A percentile compares a stretch with the other conserved stretches of the same genome.
Evolutionary conservation across 1,140 invertebrate genomes (phyloP).

Genomic region (Aculops lycopersici): DNA sequence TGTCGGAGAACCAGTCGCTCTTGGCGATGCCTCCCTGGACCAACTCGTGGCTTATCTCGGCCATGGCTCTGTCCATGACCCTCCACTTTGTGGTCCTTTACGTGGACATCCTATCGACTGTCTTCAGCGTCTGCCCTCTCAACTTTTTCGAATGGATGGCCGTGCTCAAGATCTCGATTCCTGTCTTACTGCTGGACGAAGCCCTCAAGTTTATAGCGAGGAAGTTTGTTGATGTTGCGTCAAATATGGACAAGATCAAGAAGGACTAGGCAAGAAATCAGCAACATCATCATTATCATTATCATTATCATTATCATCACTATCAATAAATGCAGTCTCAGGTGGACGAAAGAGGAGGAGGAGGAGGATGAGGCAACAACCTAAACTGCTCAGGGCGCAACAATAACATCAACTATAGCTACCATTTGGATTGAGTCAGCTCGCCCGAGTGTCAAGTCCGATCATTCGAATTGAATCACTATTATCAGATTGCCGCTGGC

Average conservation of each 20-base stretch:
- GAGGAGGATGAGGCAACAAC: too few relatives aligned
- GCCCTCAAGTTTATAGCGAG: conserved; percentile 91
- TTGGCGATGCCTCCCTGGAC: conserved; percentile 91
- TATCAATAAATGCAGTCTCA: too few relatives aligned
- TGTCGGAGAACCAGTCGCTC: conserved; percentile 97
- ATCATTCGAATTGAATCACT: too few relatives aligned
- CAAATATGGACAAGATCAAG: not conserved
- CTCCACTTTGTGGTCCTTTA: conserved; percentile 98
- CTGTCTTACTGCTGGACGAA: conserved; percentile 94
- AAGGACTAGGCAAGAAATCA: too few relatives aligned
- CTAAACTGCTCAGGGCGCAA: too few relatives aligned
- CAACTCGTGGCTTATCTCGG: conserved; percentile 83
- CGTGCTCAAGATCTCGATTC: conserved; percentile 97
- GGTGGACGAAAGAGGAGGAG: too few relatives aligned
- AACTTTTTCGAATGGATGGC: conserved; percentile 78
- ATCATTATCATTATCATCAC: too few relatives aligned
- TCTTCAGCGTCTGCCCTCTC: conserved; percentile 96
- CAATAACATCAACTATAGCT: too few relatives aligned
- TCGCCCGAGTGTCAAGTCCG: too few relatives aligned
- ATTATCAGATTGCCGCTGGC: too few relatives aligned
- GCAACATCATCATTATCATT: too few relatives aligned
- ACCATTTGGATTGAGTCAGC: too few relatives aligned
- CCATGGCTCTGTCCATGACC: conserved; percentile 92
- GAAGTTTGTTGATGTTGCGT: conserved; percentile 61
- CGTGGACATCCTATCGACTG: conserved; percentile 80